Conservation (phyloP, 92 coral and sea anemone species). For the Isaurus tuberculatus region DNA sequence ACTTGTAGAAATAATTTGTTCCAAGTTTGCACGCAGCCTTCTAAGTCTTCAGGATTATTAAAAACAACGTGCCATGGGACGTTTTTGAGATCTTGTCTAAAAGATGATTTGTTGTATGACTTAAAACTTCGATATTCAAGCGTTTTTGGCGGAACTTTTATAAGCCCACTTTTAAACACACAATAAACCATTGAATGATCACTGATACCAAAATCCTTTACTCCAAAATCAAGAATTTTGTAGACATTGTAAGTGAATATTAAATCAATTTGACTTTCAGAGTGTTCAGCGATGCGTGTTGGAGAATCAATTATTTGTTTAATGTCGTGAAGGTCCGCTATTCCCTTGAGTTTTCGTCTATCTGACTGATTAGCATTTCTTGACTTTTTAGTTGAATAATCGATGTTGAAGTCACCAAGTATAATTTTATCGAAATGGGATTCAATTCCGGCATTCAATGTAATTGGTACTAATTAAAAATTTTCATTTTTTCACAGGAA, state of each 20-base stretch:
- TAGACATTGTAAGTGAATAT: conserved; percentile 36
- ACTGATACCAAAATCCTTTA: conserved; percentile 38
- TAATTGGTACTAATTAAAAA: too few relatives aligned
- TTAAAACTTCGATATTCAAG: conserved; percentile 43
- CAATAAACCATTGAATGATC: conserved; percentile 45
- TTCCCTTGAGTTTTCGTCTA: conserved; percentile 63
- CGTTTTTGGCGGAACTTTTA: conserved; percentile 35
- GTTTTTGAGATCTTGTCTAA: conserved; percentile 44
- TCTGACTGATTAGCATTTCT: conserved; percentile 38
- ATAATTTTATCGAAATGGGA: conserved; percentile 38
- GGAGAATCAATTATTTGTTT: conserved; percentile 44
- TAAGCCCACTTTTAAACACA: conserved; percentile 44
- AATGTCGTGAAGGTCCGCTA: conserved; percentile 46
- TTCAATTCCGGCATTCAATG: conserved; percentile 45
- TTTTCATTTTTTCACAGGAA: conserved; percentile 58
- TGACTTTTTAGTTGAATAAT: conserved; percentile 19
- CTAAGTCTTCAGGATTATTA: conserved; percentile 36
- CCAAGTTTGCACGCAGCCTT: conserved; percentile 36
- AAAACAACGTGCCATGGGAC: conserved; percentile 47
- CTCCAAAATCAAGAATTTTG: conserved; percentile 45
- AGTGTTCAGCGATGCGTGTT: conserved; percentile 22
- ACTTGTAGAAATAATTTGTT: conserved; percentile 34
- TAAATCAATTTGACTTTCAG: conserved; percentile 34
- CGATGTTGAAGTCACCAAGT: conserved; percentile 51
- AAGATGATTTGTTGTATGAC: conserved; percentile 38